A percentile compares a stretch with the other conserved stretches of the same genome.
phyloP scores from a whole-genome alignment of 2,888 invertebrate genomes.

The Pheosia tremula region DNA sequence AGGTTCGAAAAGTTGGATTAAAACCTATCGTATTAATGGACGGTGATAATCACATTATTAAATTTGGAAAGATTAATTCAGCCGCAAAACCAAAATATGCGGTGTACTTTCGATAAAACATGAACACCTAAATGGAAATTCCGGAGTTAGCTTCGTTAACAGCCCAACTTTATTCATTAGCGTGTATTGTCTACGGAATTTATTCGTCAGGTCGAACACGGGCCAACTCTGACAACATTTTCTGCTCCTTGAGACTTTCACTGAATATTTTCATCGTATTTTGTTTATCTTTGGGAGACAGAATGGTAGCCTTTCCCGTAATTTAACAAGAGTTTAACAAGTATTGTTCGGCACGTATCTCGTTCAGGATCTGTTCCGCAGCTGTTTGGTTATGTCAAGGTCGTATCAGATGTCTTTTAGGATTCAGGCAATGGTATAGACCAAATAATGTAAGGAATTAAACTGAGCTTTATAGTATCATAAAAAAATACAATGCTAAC shows the following conservation, averaged over 20 bases:
- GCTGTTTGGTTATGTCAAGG: slow-evolving; percentile 9
- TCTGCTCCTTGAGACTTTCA: slow-evolving; percentile 57
- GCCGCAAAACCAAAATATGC: slow-evolving; percentile 56
- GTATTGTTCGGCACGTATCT: slow-evolving; percentile 42
- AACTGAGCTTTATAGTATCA: background rate
- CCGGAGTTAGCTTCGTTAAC: slow-evolving; percentile 77
- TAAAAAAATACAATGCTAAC: background rate
- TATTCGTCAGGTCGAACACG: slow-evolving; percentile 74
- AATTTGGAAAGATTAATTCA: slow-evolving; percentile 34
- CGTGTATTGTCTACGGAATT: slow-evolving; percentile 80
- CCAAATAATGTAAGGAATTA: too few relatives aligned
- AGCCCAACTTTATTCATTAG: slow-evolving; percentile 82
- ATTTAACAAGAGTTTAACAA: slow-evolving; percentile 59
- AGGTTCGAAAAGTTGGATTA: too few relatives aligned
- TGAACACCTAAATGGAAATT: slow-evolving; percentile 74
- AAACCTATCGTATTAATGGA: slow-evolving; percentile 8
- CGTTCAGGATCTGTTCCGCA: slow-evolving; percentile 16
- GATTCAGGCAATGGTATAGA: too few relatives aligned
- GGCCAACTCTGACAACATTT: slow-evolving; percentile 62
- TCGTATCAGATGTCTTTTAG: too few relatives aligned
- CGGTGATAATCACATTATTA: slow-evolving; percentile 19
- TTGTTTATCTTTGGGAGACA: slow-evolving; percentile 70
- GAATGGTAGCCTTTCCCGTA: slow-evolving; percentile 59
- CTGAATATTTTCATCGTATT: slow-evolving; percentile 70
- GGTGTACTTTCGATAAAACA: slow-evolving; percentile 63